phyloP scores from a whole-genome alignment of 37 sponge, comb jelly and placozoan genomes.

The Agelas oroides region DNA sequence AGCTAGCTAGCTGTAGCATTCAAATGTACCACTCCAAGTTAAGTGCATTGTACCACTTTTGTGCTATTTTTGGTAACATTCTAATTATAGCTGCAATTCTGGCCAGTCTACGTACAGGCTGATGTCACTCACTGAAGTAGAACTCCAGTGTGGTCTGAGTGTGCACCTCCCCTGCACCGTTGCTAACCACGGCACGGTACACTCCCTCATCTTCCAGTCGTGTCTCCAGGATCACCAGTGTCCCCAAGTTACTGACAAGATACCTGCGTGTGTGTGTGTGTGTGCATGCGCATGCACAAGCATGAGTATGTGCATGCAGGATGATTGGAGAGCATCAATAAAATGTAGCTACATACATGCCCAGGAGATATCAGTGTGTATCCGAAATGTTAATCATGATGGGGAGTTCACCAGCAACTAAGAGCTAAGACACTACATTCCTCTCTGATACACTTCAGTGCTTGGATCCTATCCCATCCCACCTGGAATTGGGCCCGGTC shows the following conservation, averaged over 20 bases:
- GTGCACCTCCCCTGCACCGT: slow-evolving; percentile 40
- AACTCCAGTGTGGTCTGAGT: slow-evolving; percentile 6
- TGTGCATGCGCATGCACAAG: not conserved
- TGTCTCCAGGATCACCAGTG: slow-evolving; percentile 37
- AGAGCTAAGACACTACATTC: too few relatives aligned
- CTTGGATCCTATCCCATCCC: not conserved
- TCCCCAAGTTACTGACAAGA: slow-evolving; percentile 9
- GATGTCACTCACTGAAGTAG: not conserved
- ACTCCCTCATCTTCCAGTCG: slow-evolving; percentile 14
- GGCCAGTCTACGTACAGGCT: slow-evolving; percentile 11
- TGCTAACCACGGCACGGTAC: slow-evolving; percentile 27
- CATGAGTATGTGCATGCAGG: too few relatives aligned
- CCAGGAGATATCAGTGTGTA: too few relatives aligned
- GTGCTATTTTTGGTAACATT: too few relatives aligned
- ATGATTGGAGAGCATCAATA: too few relatives aligned
- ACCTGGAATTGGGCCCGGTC: slow-evolving; percentile 12
- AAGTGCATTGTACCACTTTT: too few relatives aligned
- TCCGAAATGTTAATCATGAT: too few relatives aligned
- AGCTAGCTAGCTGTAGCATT: too few relatives aligned
- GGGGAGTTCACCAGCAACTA: too few relatives aligned
- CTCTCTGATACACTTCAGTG: not conserved
- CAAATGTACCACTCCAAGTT: too few relatives aligned
- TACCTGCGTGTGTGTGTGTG: not conserved
- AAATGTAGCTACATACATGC: too few relatives aligned
- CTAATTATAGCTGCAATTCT: too few relatives aligned